phyloP scores from a whole-genome alignment of 2,797 vertebrate species.

The Diplodus puntazzo region DNA sequence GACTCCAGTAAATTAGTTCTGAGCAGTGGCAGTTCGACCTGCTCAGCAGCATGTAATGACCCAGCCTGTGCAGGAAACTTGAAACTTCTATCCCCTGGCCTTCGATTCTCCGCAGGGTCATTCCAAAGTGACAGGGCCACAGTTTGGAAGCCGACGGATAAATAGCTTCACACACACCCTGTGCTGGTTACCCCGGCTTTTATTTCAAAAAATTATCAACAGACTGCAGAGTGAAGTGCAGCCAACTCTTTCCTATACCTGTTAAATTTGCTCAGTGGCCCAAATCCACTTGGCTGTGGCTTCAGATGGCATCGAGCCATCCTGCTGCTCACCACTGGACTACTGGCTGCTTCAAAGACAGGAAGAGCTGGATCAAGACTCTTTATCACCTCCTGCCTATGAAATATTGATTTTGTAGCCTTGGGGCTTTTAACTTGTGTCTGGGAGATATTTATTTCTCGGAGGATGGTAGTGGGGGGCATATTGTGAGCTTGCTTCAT shows the following conservation, averaged over 20 bases:
- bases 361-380: slow-evolving; percentile 67
- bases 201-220: slow-evolving; percentile 52
- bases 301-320: slow-evolving; percentile 63
- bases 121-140: slow-evolving; percentile 35
- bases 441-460: slow-evolving; percentile 73
- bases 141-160: slow-evolving; percentile 27
- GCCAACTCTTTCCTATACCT: slow-evolving; percentile 62
- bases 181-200: slow-evolving; percentile 51
- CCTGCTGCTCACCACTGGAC: slow-evolving; percentile 58
- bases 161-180: slow-evolving; percentile 21
- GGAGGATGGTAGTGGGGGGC: slow-evolving; percentile 31
- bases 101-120: slow-evolving; percentile 27
- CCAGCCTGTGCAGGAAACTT: slow-evolving; percentile 2
- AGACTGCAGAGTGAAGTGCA: slow-evolving; percentile 39
- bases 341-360: slow-evolving; percentile 61
- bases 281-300: slow-evolving; percentile 64
- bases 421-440: slow-evolving; percentile 70
- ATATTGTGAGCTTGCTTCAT: slow-evolving; percentile 59
- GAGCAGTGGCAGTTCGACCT: slow-evolving; percentile 16
- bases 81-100: slow-evolving; percentile 10
- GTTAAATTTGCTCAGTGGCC: slow-evolving; percentile 70
- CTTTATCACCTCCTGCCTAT: slow-evolving; percentile 74
- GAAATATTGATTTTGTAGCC: slow-evolving; percentile 77
- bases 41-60: slow-evolving; percentile 20
- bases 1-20: slow-evolving; percentile 17